phyloP scores from a whole-genome alignment of 1,140 invertebrate genomes.

The Monochamus saltuarius region DNA sequence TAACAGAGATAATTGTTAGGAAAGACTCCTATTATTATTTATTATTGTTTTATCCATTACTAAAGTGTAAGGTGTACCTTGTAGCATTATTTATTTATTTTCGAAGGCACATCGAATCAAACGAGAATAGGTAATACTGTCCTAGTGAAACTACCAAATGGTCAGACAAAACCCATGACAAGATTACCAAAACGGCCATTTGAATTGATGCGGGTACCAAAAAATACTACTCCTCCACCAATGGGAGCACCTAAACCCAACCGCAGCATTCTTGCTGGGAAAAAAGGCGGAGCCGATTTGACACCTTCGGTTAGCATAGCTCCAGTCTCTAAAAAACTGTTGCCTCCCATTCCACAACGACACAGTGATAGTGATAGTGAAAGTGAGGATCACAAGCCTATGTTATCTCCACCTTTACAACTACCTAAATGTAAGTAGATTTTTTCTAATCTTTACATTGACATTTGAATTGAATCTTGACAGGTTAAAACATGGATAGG shows the following conservation, averaged over 20 bases:
- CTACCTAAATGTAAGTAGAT: conserved; percentile 28
- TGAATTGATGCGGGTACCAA: conserved; percentile 50
- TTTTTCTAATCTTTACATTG: conserved; percentile 14
- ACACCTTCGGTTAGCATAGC: conserved; percentile 59
- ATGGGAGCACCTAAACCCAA: conserved; percentile 31
- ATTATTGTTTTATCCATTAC: too few species aligned
- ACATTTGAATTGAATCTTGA: too few species aligned
- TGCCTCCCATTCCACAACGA: conserved; percentile 18
- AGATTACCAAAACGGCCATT: conserved; percentile 49
- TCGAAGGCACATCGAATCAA: conserved; percentile 35
- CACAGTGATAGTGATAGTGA: conserved; percentile 45
- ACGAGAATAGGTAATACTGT: conserved; percentile 57
- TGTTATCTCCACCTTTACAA: conserved; percentile 21
- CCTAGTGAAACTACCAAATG: conserved; percentile 64
- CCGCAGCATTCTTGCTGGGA: conserved; percentile 28
- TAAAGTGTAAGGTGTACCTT: too few species aligned
- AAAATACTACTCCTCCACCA: conserved; percentile 36
- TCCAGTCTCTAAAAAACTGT: conserved; percentile 51
- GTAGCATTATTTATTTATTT: background rate
- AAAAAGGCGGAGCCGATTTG: conserved; percentile 47
- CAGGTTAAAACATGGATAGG: too few species aligned
- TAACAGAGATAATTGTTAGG: too few species aligned
- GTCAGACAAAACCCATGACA: conserved; percentile 56
- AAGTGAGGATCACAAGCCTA: conserved; percentile 30
- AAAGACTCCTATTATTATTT: too few species aligned